Conservation (phyloP, 1,140 invertebrate genomes). For the Eupeodes corollae region DNA sequence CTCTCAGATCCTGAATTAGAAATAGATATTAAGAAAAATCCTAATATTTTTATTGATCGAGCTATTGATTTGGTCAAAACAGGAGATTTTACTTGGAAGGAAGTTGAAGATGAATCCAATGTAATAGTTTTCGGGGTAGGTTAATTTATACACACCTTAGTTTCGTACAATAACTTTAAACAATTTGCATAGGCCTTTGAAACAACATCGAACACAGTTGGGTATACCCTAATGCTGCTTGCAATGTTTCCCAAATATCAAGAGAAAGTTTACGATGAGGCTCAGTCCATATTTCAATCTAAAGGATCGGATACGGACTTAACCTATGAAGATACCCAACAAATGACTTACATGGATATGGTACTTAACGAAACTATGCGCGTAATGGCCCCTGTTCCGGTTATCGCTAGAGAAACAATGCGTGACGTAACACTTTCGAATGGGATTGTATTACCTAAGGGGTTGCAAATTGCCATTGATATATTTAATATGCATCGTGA, state of each 20-base stretch:
- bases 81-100: conserved; percentile 8
- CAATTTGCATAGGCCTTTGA: conserved; percentile 21
- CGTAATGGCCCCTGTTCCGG: conserved; percentile 20
- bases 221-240: conserved; percentile 21
- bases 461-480: conserved; percentile 16
- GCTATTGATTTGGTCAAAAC: conserved; percentile 11
- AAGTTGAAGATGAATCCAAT: conserved; percentile 18
- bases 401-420: conserved; percentile 8
- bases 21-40: conserved; percentile 7
- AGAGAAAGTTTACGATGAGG: conserved; percentile 46
- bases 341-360: conserved; percentile 52
- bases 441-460: conserved; percentile 16
- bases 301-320: conserved; percentile 27
- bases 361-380: conserved; percentile 51
- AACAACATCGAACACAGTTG: conserved; percentile 27
- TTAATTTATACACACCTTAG: too few relatives aligned
- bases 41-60: conserved; percentile 22
- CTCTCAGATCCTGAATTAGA: conserved; percentile 1
- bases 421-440: conserved; percentile 14
- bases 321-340: conserved; percentile 41
- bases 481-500: conserved; percentile 25
- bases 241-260: conserved; percentile 38
- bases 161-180: neutral
- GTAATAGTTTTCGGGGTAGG: conserved; percentile 13
- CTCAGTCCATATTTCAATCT: conserved; percentile 43